Conservation (phyloP, 2,888 invertebrate genomes). For the Sphaerophoria taeniata region DNA sequence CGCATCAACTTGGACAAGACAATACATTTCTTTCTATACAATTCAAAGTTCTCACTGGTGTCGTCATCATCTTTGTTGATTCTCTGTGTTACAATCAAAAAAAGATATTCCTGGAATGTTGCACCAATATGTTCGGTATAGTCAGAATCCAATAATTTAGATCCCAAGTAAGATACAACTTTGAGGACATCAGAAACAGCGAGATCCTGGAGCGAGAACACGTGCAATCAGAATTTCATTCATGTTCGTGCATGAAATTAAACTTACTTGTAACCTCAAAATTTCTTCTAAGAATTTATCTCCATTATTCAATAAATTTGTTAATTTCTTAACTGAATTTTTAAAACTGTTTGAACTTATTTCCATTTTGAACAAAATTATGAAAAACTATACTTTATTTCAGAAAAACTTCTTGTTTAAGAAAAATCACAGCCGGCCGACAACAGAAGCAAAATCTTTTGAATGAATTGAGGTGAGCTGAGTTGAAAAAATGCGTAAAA, state of each 20-base stretch:
- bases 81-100: slow-evolving; percentile 84
- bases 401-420: background rate
- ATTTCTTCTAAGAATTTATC: slow-evolving; percentile 76
- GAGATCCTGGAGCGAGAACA: slow-evolving; percentile 75
- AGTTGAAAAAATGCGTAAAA: slow-evolving; percentile 23
- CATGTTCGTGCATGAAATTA: slow-evolving; percentile 43
- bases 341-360: slow-evolving; percentile 78
- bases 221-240: slow-evolving; percentile 41
- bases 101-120: slow-evolving; percentile 85
- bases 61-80: slow-evolving; percentile 80
- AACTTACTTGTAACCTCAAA: slow-evolving; percentile 74
- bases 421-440: slow-evolving; percentile 21
- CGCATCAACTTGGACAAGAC: slow-evolving; percentile 86
- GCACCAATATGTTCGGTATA: slow-evolving; percentile 85
- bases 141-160: slow-evolving; percentile 80
- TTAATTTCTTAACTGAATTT: slow-evolving; percentile 76
- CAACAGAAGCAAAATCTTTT: background rate
- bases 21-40: slow-evolving; percentile 85
- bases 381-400: slow-evolving; percentile 4
- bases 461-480: slow-evolving; percentile 4
- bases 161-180: slow-evolving; percentile 75
- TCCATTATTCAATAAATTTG: slow-evolving; percentile 74
- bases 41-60: slow-evolving; percentile 77
- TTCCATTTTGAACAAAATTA: slow-evolving; percentile 77
- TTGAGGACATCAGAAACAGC: slow-evolving; percentile 77